Percentiles rank a stretch among this genome's conserved stretches.
Evolutionary conservation across 2,113 vertebrate species (phyloP).

Genomic region (Hucho hucho): DNA sequence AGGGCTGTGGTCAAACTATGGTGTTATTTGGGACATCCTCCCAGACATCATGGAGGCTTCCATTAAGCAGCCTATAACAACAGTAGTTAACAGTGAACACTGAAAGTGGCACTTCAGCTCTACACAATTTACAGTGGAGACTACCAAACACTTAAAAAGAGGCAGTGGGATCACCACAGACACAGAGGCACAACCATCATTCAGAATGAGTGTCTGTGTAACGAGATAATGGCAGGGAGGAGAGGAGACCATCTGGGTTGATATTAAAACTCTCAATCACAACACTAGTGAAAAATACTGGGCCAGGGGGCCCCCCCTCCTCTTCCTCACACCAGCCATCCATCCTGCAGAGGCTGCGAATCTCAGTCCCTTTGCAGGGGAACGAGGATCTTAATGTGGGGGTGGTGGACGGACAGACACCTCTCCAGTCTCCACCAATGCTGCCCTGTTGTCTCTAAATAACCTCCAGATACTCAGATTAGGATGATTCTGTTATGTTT

Average conservation of each 20-base stretch:
- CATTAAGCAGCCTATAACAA: too few relatives aligned
- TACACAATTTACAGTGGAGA: too few relatives aligned
- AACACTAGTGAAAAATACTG: background rate
- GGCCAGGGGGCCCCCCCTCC: background rate
- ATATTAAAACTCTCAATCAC: constrained; percentile 22
- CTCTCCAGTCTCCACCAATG: constrained; percentile 12
- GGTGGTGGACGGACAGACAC: background rate
- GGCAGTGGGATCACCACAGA: background rate
- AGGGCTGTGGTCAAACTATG: too few relatives aligned
- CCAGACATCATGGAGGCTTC: too few relatives aligned
- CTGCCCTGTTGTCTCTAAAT: background rate
- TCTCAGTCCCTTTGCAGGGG: background rate
- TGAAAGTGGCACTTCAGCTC: too few relatives aligned
- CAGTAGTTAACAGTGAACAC: too few relatives aligned
- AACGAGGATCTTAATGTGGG: background rate
- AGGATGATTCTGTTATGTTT: too few relatives aligned
- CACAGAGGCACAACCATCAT: background rate
- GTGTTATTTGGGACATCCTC: too few relatives aligned
- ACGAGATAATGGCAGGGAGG: too few relatives aligned
- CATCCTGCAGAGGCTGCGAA: background rate
- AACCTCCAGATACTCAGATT: too few relatives aligned
- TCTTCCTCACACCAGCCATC: background rate
- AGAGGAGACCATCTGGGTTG: background rate
- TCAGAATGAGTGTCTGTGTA: background rate
- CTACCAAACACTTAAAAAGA: background rate